Conservation (phyloP, 2,888 invertebrate genomes). For the Lithosia quadra region DNA sequence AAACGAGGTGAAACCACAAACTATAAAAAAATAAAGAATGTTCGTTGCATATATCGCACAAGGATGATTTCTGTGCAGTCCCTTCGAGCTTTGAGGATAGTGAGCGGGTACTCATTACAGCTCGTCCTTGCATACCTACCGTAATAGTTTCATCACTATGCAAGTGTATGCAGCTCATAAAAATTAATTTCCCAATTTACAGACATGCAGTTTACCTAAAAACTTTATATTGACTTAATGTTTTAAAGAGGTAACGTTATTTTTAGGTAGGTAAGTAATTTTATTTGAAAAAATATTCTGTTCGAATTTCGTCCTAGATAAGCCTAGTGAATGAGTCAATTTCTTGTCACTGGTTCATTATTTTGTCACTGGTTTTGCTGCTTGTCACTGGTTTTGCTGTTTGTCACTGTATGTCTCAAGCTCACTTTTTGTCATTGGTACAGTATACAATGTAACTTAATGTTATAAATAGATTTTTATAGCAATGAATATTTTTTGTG, state of each 20-base stretch:
- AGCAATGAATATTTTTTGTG: no score
- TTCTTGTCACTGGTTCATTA: not conserved
- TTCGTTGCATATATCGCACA: not conserved
- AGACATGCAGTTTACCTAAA: constrained; percentile 14
- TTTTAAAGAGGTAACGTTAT: not conserved
- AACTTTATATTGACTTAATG: not conserved
- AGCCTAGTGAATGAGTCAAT: not conserved
- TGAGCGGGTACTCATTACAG: constrained; percentile 14
- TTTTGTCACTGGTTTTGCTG: not conserved
- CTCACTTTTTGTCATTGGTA: not conserved
- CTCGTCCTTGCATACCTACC: constrained; percentile 15
- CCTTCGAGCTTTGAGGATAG: constrained; percentile 4
- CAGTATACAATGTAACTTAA: no score
- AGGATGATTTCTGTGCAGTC: not conserved
- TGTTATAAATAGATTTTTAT: no score
- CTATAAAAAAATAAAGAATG: no score
- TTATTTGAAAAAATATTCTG: not conserved
- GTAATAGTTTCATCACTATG: constrained; percentile 4
- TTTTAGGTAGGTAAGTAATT: no score
- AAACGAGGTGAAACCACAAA: no score
- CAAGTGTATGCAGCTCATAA: constrained; percentile 8
- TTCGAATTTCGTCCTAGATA: not conserved
- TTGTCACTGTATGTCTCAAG: not conserved
- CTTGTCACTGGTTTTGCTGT: no score
- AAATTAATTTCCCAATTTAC: constrained; percentile 38